Evolutionary conservation across 2,888 invertebrate genomes (phyloP).

Genomic region (Erannis defoliaria): DNA sequence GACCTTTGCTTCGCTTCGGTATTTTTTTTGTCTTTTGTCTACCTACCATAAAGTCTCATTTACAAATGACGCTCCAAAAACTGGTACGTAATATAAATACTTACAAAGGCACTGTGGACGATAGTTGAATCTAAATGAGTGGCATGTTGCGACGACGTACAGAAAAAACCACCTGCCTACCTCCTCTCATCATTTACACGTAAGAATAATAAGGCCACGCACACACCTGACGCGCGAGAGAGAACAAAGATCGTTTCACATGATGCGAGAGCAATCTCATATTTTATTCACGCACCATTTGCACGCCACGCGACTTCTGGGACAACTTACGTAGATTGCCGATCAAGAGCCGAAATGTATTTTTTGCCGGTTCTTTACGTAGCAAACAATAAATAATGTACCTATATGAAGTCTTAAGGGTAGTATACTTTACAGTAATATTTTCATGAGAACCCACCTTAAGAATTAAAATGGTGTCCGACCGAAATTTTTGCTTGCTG

Average conservation of each 20-base stretch:
- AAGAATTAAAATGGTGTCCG: no score
- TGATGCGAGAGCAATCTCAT: conserved; percentile 54
- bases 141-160: not conserved
- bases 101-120: conserved; percentile 1
- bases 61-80: no score
- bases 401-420: no score
- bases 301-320: conserved; percentile 56
- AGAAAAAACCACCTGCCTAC: conserved; percentile 10
- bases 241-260: conserved; percentile 20
- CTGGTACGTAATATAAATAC: no score
- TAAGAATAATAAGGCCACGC: conserved; percentile 27
- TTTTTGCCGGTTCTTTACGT: conserved; percentile 28
- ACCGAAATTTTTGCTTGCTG: no score
- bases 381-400: not conserved
- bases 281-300: conserved; percentile 74
- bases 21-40: no score
- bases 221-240: conserved; percentile 16
- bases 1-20: no score
- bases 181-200: conserved; percentile 17
- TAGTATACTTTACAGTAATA: not conserved
- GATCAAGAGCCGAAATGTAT: conserved; percentile 41
- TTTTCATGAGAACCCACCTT: not conserved
- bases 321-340: conserved; percentile 53
- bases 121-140: conserved; percentile 11
- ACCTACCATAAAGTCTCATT: no score